Conservation (phyloP, 2,888 invertebrate species). For the Phlogophora meticulosa region DNA sequence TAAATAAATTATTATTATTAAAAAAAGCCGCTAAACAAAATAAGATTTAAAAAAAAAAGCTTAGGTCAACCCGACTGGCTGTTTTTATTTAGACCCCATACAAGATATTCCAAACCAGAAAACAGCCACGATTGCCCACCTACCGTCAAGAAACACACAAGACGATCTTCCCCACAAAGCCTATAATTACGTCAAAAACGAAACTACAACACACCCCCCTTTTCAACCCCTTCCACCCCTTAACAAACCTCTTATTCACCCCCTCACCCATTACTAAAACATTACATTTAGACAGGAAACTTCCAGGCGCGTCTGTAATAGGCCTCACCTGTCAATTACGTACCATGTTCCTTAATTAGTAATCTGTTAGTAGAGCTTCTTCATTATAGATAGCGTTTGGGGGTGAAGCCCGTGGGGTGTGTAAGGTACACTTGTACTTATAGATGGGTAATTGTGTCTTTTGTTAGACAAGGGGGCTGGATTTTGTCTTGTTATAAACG, state of each 20-base stretch:
- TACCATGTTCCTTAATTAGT: conserved; percentile 52
- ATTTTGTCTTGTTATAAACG: conserved; percentile 3
- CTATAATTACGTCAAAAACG: conserved; percentile 40
- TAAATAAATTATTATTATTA: too few relatives aligned
- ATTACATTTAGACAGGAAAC: conserved; percentile 48
- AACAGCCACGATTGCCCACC: neutral
- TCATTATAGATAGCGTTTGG: conserved; percentile 48
- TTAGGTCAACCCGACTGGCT: neutral
- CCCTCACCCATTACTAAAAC: conserved; percentile 31
- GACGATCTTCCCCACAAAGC: conserved; percentile 1
- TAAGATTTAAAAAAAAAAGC: neutral
- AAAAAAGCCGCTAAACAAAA: too few relatives aligned
- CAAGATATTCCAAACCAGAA: neutral
- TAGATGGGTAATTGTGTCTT: conserved; percentile 29
- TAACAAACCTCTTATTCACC: conserved; percentile 1
- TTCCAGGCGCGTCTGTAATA: conserved; percentile 44
- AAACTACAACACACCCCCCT: conserved; percentile 17
- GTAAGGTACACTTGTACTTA: conserved; percentile 30
- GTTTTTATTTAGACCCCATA: too few relatives aligned
- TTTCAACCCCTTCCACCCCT: neutral
- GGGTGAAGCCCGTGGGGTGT: conserved; percentile 2
- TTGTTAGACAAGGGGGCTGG: conserved; percentile 2
- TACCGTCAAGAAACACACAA: neutral
- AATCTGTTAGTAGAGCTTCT: conserved; percentile 54
- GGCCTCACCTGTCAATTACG: conserved; percentile 62